These are phyloP conservation scores for Mormyrops attenuatus DNA, from an alignment of 2,797 vertebrate species.

Conservation along the genomic window DNA sequence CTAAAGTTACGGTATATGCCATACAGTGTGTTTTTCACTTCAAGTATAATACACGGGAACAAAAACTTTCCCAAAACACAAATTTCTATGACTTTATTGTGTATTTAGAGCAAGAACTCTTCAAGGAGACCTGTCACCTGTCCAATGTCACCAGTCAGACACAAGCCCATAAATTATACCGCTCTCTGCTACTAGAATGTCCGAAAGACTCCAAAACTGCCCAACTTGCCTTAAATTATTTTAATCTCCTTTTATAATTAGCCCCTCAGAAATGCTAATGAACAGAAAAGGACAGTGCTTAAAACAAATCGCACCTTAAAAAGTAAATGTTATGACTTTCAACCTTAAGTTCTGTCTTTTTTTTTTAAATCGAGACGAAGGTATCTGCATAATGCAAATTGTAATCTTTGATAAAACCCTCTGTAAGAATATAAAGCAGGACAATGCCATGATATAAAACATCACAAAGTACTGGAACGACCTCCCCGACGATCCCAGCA, in stretches of 20 bases:
- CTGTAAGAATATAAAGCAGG: constrained; percentile 16
- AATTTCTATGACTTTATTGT: not conserved
- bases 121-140: not conserved
- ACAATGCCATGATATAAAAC: not conserved
- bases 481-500: not conserved
- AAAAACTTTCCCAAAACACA: not conserved
- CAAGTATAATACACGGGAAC: not conserved
- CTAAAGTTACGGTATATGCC: not conserved
- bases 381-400: constrained; percentile 13
- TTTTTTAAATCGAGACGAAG: not conserved
- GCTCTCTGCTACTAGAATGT: not conserved
- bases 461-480: not conserved
- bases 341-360: not conserved
- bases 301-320: not conserved
- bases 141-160: not conserved
- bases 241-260: not conserved
- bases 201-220: not conserved
- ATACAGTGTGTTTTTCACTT: not conserved
- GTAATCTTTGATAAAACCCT: not conserved
- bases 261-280: constrained; percentile 1
- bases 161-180: not conserved
- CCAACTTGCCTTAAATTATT: not conserved
- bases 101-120: not conserved
- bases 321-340: constrained; percentile 11
- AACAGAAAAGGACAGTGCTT: not conserved